Percentiles rank a stretch among this genome's conserved stretches.
These are phyloP conservation scores for Pelodiscus sinensis DNA, from an alignment of 2,113 vertebrate genomes.

Conservation along the genomic window DNA sequence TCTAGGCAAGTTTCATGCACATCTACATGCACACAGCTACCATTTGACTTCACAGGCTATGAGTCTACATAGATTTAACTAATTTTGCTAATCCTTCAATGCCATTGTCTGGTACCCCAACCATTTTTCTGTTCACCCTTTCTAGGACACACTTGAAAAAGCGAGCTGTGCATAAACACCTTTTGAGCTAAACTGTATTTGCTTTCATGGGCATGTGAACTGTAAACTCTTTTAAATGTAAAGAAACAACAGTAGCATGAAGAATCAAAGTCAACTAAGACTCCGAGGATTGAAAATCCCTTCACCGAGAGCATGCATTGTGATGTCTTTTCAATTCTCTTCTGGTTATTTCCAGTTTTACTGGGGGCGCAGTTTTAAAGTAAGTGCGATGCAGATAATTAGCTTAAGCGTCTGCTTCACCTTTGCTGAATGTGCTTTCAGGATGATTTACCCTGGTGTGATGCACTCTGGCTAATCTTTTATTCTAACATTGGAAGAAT, in stretches of 20 bases:
- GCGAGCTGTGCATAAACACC: slow-evolving; percentile 39
- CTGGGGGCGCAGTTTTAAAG: slow-evolving; percentile 16
- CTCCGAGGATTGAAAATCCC: slow-evolving; percentile 39
- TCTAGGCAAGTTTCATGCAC: neutral
- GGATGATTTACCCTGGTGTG: neutral
- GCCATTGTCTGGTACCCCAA: slow-evolving; percentile 41
- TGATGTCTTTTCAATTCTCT: slow-evolving; percentile 37
- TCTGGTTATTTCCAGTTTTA: slow-evolving; percentile 45
- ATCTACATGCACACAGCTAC: neutral
- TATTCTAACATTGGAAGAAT: slow-evolving; percentile 26
- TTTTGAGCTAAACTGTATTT: slow-evolving; percentile 45
- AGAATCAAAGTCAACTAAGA: slow-evolving; percentile 34
- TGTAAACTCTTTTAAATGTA: slow-evolving; percentile 51
- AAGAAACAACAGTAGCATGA: slow-evolving; percentile 24
- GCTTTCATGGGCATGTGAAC: slow-evolving; percentile 44
- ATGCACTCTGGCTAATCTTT: slow-evolving; percentile 33
- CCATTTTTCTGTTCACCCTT: slow-evolving; percentile 40
- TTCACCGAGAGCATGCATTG: slow-evolving; percentile 18
- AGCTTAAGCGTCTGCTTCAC: slow-evolving; percentile 17
- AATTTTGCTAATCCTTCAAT: slow-evolving; percentile 60
- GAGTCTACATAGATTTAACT: slow-evolving; percentile 16
- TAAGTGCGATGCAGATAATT: slow-evolving; percentile 15
- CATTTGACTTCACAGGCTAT: neutral
- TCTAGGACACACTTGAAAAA: slow-evolving; percentile 59
- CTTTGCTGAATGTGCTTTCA: neutral